These are phyloP conservation scores for Eupeodes latifasciatus DNA, from an alignment of 2,888 invertebrate genomes.

Conservation along the genomic window DNA sequence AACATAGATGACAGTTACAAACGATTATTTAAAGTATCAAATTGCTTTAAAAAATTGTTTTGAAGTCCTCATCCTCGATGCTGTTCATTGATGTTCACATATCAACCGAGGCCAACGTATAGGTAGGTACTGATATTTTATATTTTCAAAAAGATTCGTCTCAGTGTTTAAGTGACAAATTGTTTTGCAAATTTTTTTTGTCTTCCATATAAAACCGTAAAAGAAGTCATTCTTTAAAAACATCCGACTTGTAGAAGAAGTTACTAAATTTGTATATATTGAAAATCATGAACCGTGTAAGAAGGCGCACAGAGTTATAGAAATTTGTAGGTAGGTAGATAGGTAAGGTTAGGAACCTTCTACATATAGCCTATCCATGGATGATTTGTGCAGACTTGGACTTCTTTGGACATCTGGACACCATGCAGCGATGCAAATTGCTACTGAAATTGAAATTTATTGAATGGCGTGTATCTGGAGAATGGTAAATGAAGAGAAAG, in stretches of 20 bases:
- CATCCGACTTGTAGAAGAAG: background rate
- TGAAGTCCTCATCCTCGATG: background rate
- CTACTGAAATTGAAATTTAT: conserved; percentile 62
- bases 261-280: conserved; percentile 40
- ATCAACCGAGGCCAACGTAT: no score
- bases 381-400: background rate
- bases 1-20: conserved; percentile 12
- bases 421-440: conserved; percentile 62
- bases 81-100: background rate
- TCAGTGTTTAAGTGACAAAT: conserved; percentile 25
- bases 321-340: background rate
- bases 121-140: background rate
- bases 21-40: conserved; percentile 28
- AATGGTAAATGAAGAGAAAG: background rate
- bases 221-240: background rate
- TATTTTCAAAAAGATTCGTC: background rate
- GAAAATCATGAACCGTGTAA: conserved; percentile 37
- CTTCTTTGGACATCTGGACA: conserved; percentile 32
- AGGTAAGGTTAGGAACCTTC: background rate
- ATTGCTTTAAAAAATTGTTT: conserved; percentile 1
- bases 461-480: background rate
- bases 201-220: background rate
- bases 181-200: background rate
- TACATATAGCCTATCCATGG: no score
- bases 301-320: background rate